Percentiles rank a stretch among this genome's conserved stretches.
Evolutionary conservation across 2,888 invertebrate genomes (phyloP).

Genomic region (Parnassius orleans): DNA sequence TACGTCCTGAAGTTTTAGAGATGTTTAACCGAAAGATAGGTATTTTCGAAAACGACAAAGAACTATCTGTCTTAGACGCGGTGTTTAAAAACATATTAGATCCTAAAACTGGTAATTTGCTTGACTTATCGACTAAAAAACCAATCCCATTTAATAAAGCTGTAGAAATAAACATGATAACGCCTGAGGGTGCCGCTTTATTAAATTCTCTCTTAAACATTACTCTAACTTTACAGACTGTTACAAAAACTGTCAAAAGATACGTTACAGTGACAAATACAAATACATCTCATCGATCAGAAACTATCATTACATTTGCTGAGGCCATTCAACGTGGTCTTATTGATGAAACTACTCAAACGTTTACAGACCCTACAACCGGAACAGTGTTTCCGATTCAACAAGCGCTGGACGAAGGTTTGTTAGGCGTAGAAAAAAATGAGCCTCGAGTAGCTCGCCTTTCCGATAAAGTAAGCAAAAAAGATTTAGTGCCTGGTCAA

Average conservation of each 20-base stretch:
- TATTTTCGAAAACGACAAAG: conserved; percentile 86
- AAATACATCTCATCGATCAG: conserved; percentile 79
- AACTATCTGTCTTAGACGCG: conserved; percentile 92
- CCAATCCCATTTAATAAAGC: conserved; percentile 92
- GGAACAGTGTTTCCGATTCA: conserved; percentile 87
- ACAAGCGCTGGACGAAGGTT: conserved; percentile 88
- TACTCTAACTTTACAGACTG: conserved; percentile 92
- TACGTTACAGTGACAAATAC: conserved; percentile 89
- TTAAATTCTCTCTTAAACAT: conserved; percentile 92
- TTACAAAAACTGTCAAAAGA: conserved; percentile 90
- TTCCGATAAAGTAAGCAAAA: conserved; percentile 62
- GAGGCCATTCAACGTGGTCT: conserved; percentile 89
- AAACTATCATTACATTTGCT: conserved; percentile 85
- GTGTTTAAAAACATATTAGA: conserved; percentile 93
- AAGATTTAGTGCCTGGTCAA: conserved; percentile 69
- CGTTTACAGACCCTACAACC: conserved; percentile 88
- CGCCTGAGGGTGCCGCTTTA: conserved; percentile 92
- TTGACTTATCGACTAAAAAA: conserved; percentile 87
- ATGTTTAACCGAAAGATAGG: conserved; percentile 92
- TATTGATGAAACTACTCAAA: conserved; percentile 88
- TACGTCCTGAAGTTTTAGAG: conserved; percentile 92
- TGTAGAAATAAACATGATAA: conserved; percentile 90
- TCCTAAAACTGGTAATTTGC: conserved; percentile 91
- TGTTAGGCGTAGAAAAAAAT: conserved; percentile 83
- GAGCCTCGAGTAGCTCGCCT: conserved; percentile 65